Conservation (phyloP, 2,797 vertebrate species). For the Trachops cirrhosus region DNA sequence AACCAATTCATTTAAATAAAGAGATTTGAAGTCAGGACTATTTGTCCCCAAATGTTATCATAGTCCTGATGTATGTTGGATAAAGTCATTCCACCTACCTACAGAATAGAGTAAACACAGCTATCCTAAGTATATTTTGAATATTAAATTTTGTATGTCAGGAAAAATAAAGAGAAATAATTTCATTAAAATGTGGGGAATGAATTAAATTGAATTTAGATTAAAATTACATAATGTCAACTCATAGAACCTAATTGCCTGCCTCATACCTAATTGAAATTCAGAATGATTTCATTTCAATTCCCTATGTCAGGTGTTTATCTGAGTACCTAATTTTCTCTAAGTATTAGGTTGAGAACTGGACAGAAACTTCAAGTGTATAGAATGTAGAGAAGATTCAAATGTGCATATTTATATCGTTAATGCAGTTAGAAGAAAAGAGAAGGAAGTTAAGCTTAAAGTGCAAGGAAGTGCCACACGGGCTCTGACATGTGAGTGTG, state of each 20-base stretch:
- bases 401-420: background rate
- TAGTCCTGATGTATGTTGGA: background rate
- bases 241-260: background rate
- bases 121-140: background rate
- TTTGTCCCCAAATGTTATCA: background rate
- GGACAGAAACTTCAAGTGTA: background rate
- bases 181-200: background rate
- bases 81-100: background rate
- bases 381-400: background rate
- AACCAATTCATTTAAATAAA: background rate
- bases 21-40: background rate
- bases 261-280: background rate
- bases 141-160: background rate
- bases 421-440: background rate
- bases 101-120: background rate
- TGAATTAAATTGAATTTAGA: background rate
- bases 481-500: background rate
- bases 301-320: background rate
- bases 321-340: background rate
- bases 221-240: background rate
- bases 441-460: background rate
- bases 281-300: background rate
- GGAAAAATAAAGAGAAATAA: background rate
- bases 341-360: background rate
- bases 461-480: background rate